A percentile compares a stretch with the other conserved stretches of the same genome.
Conservation (phyloP, 1,140 invertebrate genomes). For the Drosophila lowei region DNA sequence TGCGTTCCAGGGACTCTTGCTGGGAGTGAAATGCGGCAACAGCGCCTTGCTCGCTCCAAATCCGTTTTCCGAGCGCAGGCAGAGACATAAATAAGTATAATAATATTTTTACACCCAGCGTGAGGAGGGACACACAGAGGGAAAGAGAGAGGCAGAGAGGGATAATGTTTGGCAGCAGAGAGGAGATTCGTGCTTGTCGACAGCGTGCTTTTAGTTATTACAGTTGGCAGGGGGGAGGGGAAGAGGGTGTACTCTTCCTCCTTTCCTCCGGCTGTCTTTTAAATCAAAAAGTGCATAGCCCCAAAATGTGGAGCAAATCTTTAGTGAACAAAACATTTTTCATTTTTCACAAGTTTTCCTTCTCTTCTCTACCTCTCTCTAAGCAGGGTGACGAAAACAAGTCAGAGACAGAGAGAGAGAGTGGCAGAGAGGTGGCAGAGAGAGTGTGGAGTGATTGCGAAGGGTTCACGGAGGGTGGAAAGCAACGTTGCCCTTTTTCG, state of each 20-base stretch:
- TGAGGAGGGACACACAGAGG: not conserved
- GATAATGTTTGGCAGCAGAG: slow-evolving; percentile 26
- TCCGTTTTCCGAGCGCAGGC: slow-evolving; percentile 37
- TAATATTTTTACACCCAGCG: slow-evolving; percentile 36
- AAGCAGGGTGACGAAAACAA: slow-evolving; percentile 17
- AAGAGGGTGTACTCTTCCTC: slow-evolving; percentile 2
- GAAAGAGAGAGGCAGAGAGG: slow-evolving; percentile 17
- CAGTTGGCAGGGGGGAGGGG: slow-evolving; percentile 20
- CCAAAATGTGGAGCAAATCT: slow-evolving; percentile 25
- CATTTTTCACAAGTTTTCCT: slow-evolving; percentile 36
- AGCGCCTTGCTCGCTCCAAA: slow-evolving; percentile 36
- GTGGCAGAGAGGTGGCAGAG: not conserved
- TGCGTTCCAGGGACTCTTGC: slow-evolving; percentile 5
- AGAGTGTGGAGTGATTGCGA: slow-evolving; percentile 4
- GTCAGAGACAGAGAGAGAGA: not conserved
- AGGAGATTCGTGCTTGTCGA: slow-evolving; percentile 23
- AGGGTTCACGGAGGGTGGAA: too few relatives aligned
- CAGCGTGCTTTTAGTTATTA: slow-evolving; percentile 33
- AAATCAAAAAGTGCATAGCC: slow-evolving; percentile 27
- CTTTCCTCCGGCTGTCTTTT: not conserved
- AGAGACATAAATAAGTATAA: slow-evolving; percentile 63
- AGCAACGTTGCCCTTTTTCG: too few relatives aligned
- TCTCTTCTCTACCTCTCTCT: not conserved
- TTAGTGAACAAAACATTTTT: slow-evolving; percentile 24
- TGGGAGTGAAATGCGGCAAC: slow-evolving; percentile 63